Conservation (phyloP, 2,888 invertebrate species). For the Ametastegia equiseti region DNA sequence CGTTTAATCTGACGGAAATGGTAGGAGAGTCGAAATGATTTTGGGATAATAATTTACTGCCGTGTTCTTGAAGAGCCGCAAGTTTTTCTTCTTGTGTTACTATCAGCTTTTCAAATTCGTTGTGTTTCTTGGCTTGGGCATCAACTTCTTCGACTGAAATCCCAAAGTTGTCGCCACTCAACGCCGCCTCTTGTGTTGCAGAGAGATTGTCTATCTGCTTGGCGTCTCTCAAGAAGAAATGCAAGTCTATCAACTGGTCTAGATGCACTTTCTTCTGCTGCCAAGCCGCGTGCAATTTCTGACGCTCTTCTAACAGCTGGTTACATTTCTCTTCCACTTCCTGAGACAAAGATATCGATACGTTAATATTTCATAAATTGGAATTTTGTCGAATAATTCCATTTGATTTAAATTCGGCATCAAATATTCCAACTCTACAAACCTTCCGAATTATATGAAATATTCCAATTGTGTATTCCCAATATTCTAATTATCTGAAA, state of each 20-base stretch:
- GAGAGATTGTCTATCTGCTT: constrained; percentile 94
- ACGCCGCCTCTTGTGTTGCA: constrained; percentile 90
- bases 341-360: constrained; percentile 51
- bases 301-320: constrained; percentile 87
- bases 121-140: constrained; percentile 93
- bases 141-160: constrained; percentile 93
- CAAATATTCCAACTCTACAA: no score
- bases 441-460: no score
- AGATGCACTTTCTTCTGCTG: constrained; percentile 91
- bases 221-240: constrained; percentile 96
- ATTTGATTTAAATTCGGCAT: not conserved
- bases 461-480: not conserved
- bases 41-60: constrained; percentile 90
- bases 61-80: constrained; percentile 88
- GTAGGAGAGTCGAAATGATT: constrained; percentile 93
- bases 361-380: no score
- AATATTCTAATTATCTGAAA: not conserved
- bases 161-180: constrained; percentile 85
- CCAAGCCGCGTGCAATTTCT: constrained; percentile 90
- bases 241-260: constrained; percentile 94
- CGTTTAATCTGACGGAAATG: constrained; percentile 86
- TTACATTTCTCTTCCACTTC: constrained; percentile 90
- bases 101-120: constrained; percentile 95
- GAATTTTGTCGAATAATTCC: not conserved
- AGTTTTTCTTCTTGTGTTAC: constrained; percentile 94